These are phyloP conservation scores for Tyria jacobaeae DNA, from an alignment of 2,888 invertebrate genomes.

Conservation along the genomic window DNA sequence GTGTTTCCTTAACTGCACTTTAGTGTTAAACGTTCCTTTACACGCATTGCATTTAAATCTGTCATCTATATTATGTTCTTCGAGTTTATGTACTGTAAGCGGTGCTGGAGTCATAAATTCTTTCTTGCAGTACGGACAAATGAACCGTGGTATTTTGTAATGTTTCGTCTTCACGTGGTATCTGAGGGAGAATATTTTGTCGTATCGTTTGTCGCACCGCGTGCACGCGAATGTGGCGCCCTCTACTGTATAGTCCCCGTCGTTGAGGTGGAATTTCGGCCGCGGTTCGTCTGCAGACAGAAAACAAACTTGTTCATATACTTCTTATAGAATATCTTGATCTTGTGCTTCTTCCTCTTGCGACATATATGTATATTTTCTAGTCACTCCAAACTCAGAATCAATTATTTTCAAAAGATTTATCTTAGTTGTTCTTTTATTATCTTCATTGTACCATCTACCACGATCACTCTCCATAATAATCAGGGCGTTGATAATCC, in stretches of 20 bases:
- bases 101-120: conserved; percentile 66
- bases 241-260: conserved; percentile 61
- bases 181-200: conserved; percentile 58
- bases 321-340: conserved; percentile 17
- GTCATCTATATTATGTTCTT: conserved; percentile 69
- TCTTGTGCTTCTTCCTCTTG: conserved; percentile 2
- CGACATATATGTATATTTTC: neutral
- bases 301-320: conserved; percentile 52
- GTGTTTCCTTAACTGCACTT: conserved; percentile 66
- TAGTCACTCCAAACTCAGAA: neutral
- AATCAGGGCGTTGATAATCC: neutral
- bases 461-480: neutral
- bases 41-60: conserved; percentile 75
- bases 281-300: conserved; percentile 61
- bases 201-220: conserved; percentile 64
- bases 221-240: conserved; percentile 58
- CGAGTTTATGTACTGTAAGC: conserved; percentile 65
- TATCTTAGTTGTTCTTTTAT: neutral
- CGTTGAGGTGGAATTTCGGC: conserved; percentile 60
- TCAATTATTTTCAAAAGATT: no score
- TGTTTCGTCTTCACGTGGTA: conserved; percentile 70
- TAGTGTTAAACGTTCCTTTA: conserved; percentile 66
- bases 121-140: conserved; percentile 60
- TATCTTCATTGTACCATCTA: no score
- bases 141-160: conserved; percentile 62